Evolutionary conservation across 2,888 invertebrate species (phyloP), one percentile per base, ranked within the genome.

Genomic region (Actias luna): DNA sequence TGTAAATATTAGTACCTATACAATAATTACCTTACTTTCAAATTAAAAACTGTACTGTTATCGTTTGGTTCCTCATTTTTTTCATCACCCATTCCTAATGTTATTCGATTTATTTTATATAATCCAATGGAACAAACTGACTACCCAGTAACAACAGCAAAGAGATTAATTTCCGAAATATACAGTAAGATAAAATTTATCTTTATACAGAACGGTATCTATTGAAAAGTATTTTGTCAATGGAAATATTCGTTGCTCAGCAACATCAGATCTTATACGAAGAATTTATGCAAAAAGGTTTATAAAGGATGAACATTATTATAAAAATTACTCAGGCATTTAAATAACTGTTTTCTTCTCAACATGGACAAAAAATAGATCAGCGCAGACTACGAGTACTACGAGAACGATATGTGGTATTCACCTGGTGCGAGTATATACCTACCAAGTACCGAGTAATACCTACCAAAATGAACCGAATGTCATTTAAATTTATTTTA

Each of bases 21-120:
- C n/a, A n/a, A 22, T 35, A 25, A 61, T 64, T 62, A 76, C 77
- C 72, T 76, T 59, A 74, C 75, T 71, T 77, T 79, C 10, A 76
- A 69, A 4, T 71, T 63, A 7, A 63, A 70, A n/a, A 35, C 58
- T 27, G 60, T 62, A 31, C 66, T 66, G 39, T 68, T 68, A 1
- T 25, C n/a, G 29, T 57, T 63, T 31, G 63, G 52, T 42, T 58
- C 61, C 65, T 65, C 70, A 22, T 70, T 64, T 64, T 33, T 67
- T 36, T 39, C 67, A 60, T 75, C 73, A 29, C 65, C 62, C 71
- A 72, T 72, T 59, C 36, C 36, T 22, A 27, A 5, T 27, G 39
- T 18, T 18, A 31, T 27, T 18, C 16, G 59, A 12, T 12, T 31
- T n/a, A 52, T 59, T 16, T 33, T 39, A 58, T 18, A 33, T 36